Evolutionary conservation across 2,797 vertebrate genomes (phyloP), one percentile per base, ranked within the genome.

Genomic region (Pteropus rufus): DNA sequence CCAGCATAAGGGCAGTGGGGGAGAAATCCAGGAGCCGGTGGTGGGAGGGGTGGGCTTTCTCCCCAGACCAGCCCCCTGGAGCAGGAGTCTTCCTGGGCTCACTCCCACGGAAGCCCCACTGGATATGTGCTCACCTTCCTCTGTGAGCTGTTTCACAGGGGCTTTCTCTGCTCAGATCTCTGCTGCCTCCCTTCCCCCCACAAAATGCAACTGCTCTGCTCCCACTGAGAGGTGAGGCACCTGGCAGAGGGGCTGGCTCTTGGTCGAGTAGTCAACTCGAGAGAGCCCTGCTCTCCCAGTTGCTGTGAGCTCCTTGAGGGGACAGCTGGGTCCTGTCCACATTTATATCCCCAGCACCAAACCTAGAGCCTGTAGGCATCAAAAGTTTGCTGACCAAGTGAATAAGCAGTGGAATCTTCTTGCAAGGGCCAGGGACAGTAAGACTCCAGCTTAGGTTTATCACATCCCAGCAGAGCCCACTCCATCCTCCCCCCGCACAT

Each of bases 401-500:
- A 64, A 36, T 36, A 14, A 72, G 36, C 36, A 75, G 58, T 16
- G 5, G 88, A n/a, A 46, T 58, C 46, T 84, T 34, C 56, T 67
- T 24, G 29, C 1, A 1, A 21, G 24, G 21, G 5, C 49, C 70
- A 36, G 19, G 1, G 2, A 23, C 58, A 69, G 70, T 23, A 23
- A 34, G 72, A 60, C 65, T 18, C 29, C 31, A 41, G 54, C 26
- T 19, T 1, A 0, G 56, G 21, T 14, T 65, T 34, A 24, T 73
- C 7, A 23, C 15, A 18, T 79, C 9, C 23, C 7, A 0, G 34
- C 10, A 39, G n/a, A 58, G 54, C 58, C 26, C n/a, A 8, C 56
- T 16, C 34, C 21, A 3, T 29, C 2, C 8, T 46, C 10, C 4
- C 24, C 7, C 7, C 41, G 0, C 29, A 31, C 39, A 4, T 36